Base-by-base conservation (phyloP, 2,113 vertebrate genomes). In the Sardina pilchardus region DNA sequence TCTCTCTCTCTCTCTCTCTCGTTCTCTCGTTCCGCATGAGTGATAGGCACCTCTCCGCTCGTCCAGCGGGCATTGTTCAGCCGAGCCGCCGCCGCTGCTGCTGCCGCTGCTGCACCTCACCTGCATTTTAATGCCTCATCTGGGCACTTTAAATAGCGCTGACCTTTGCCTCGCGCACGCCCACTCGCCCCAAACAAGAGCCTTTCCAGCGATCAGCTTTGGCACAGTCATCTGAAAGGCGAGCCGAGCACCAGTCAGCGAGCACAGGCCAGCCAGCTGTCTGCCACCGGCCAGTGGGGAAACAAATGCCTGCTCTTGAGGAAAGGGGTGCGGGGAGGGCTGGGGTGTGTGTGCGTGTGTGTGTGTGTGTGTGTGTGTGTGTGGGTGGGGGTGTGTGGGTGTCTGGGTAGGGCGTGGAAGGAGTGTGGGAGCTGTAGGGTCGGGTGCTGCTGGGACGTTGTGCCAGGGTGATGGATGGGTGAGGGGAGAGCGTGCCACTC, bases 191-290 rank as follows among this genome's bases (percentile, higher is more conserved):
- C 1, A 78, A 78, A 78, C 71, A 34, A 17, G 26, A 36, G 26
- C 71, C 71, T 78, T 34, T 78, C 71, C 71, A 78, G 71, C 71
- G 19, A 30, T 67, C 26, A 12, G n/a, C 30, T 67, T 67, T 67
- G 63, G 71, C 30, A 12, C 71, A 78, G 34, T 78, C 34, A 36
- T 78, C 71, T 78, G 71, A 36, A 78, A 78, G 36, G 71, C 71
- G 3, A 78, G 71, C 26, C n/a, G n/a, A 14, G 63, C 12, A n/a
- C 30, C 10, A 36, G 71, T 34, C 71, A 78, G 71, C 71, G n/a
- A n/a, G n/a, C n/a, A n/a, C n/a, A n/a, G n/a, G n/a, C n/a, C n/a
- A 36, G 71, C 71, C 71, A 78, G 71, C 71, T 78, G 71, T 78
- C 71, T 17, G 30, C 71, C 12, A 34, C 71, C 30, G 34, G 34